Base-by-base conservation (phyloP, 2,888 invertebrate genomes). In the Nephrotoma guestfalica region DNA sequence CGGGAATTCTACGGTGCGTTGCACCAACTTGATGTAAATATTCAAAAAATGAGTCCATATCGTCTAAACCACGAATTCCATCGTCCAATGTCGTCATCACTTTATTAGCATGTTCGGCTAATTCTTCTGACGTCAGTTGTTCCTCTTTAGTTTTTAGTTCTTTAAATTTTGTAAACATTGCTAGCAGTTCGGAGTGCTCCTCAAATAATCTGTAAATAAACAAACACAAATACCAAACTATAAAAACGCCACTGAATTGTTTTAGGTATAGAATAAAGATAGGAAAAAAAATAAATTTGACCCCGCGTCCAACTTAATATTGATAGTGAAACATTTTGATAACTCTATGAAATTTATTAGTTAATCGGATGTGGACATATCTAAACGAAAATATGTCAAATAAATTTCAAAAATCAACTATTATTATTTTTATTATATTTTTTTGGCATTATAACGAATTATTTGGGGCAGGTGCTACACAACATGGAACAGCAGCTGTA, bases 1-100 rank as follows among this genome's bases (percentile, higher is more conserved):
- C 96, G 1, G 96, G 95, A 92, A 97, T 96, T 91, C 95, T 94
- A 88, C 94, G 93, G 92, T 97, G 97, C 87, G 96, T 95, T 86
- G 95, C 95, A 4, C 97, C 97, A 86, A 97, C 95, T 91, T 96
- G 95, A 89, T 96, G 95, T 87, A 97, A 93, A 90, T 95, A 96
- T 89, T 95, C 94, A 91, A 96, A 94, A 92, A 97, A 97, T 89
- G 94, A 94, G 91, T 97, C 97, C 91, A 96, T 93, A 90, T 97
- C 95, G 89, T 97, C 97, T 87, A 97, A 93, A 41, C 96, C 95
- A 90, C 96, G 95, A 91, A 98, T 97, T 87, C 97, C 96, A 90
- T 97, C 97, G 90, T 97, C 97, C 87, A 98, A 91, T 0, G 97
- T 96, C 89, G 94, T 94, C 97, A 97, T 97, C 42, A 98, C 97